Percentiles rank a stretch among this genome's conserved stretches.
Evolutionary conservation across 2,888 invertebrate species (phyloP).

Genomic region (Zygothrica quintamaculata): DNA sequence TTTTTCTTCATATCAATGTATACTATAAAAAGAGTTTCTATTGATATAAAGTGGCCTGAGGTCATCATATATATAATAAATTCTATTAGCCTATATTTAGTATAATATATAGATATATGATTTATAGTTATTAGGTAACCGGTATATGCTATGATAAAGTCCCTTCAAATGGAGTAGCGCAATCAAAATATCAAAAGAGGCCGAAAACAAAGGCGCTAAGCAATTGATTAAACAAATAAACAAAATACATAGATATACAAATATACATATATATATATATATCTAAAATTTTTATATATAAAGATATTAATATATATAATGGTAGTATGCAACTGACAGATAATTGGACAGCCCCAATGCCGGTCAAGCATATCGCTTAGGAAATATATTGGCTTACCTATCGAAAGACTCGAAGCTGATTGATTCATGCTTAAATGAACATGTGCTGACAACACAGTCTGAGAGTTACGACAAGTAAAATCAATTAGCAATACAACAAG

Average conservation of each 20-base stretch:
- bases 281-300: too few relatives aligned
- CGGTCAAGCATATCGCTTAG: neutral
- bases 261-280: neutral
- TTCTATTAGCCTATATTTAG: conserved; percentile 12
- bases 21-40: too few relatives aligned
- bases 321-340: neutral
- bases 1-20: too few relatives aligned
- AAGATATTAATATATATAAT: too few relatives aligned
- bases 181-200: neutral
- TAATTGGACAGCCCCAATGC: neutral
- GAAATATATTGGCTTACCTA: too few relatives aligned
- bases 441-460: conserved; percentile 44
- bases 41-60: too few relatives aligned
- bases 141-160: conserved; percentile 26
- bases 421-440: conserved; percentile 44
- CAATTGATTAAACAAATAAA: conserved; percentile 8
- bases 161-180: conserved; percentile 15
- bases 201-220: neutral
- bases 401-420: conserved; percentile 2
- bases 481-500: conserved; percentile 5
- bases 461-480: conserved; percentile 21
- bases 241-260: neutral
- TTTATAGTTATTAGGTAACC: conserved; percentile 1
- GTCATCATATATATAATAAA: conserved; percentile 25
- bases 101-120: neutral